A percentile compares a stretch with the other conserved stretches of the same genome.
These are phyloP conservation scores for Moxostoma hubbsi DNA, from an alignment of 2,797 vertebrate species.

Conservation along the genomic window DNA sequence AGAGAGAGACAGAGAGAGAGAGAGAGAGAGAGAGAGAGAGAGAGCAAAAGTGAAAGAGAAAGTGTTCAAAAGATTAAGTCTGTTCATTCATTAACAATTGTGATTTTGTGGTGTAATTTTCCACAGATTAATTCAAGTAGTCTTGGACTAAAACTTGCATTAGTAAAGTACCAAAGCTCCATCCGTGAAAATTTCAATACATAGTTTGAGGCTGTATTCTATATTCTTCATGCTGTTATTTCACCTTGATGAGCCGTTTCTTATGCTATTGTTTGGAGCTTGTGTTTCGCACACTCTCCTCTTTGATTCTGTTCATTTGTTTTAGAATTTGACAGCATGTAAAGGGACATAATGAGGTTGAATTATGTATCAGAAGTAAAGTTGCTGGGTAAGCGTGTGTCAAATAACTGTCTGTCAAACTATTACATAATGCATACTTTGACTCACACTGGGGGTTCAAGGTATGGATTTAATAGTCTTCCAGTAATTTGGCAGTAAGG, in stretches of 20 bases:
- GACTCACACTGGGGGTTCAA: not conserved
- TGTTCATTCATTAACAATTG: not conserved
- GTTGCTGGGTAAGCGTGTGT: conserved; percentile 60
- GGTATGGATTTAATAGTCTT: conserved; percentile 5
- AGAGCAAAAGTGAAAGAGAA: not conserved
- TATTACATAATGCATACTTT: conserved; percentile 19
- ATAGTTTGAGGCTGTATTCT: not conserved
- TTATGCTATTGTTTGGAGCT: not conserved
- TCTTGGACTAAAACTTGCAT: not conserved
- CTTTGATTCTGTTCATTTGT: conserved; percentile 65
- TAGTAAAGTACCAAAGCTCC: not conserved
- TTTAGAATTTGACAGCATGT: conserved; percentile 60
- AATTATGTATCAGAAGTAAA: conserved; percentile 72
- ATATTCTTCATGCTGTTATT: not conserved
- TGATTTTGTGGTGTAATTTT: not conserved
- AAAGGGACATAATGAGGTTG: conserved; percentile 71
- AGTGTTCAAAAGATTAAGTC: conserved; percentile 10
- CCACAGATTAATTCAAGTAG: conserved; percentile 1
- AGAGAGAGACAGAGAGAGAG: too few species aligned
- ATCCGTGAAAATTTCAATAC: not conserved
- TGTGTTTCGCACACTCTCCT: conserved; percentile 64
- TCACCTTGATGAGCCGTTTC: conserved; percentile 16
- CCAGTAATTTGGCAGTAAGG: conserved; percentile 20
- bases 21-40: not conserved
- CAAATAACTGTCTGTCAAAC: conserved; percentile 63